Percentiles rank a stretch among this genome's conserved stretches.
phyloP scores from a whole-genome alignment of 92 coral and sea anemone genomes.

The Pocillopora grandis region DNA sequence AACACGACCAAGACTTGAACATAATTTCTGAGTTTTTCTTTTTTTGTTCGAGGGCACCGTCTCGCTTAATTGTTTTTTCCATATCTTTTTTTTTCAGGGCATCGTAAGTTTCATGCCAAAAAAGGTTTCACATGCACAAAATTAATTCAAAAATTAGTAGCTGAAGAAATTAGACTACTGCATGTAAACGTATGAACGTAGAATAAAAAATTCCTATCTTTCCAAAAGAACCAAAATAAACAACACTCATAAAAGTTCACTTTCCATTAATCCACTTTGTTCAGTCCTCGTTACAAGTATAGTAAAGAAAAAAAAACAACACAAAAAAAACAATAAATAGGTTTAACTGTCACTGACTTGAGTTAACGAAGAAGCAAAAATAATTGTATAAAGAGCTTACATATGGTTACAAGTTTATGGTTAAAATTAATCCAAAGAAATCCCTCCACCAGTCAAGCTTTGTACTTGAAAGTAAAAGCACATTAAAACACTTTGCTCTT shows the following conservation, averaged over 20 bases:
- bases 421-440: too few species aligned
- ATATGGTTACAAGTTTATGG: too few species aligned
- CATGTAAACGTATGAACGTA: constrained; percentile 19
- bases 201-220: background rate
- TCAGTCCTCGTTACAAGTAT: constrained; percentile 11
- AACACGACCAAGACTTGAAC: constrained; percentile 19
- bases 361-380: background rate
- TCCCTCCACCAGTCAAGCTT: too few species aligned
- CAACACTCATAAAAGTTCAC: background rate
- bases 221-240: background rate
- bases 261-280: constrained; percentile 46
- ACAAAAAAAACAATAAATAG: background rate
- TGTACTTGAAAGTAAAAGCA: too few species aligned
- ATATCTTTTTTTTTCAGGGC: background rate
- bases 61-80: constrained; percentile 1
- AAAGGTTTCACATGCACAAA: background rate
- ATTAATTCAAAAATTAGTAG: background rate
- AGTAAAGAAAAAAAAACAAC: background rate
- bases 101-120: background rate
- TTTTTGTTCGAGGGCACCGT: background rate
- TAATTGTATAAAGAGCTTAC: too few species aligned
- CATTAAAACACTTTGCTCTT: too few species aligned
- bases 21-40: constrained; percentile 3
- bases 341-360: background rate
- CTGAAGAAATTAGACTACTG: background rate